Evolutionary conservation across 2,888 invertebrate genomes (phyloP).

Genomic region (Athalia cordata): DNA sequence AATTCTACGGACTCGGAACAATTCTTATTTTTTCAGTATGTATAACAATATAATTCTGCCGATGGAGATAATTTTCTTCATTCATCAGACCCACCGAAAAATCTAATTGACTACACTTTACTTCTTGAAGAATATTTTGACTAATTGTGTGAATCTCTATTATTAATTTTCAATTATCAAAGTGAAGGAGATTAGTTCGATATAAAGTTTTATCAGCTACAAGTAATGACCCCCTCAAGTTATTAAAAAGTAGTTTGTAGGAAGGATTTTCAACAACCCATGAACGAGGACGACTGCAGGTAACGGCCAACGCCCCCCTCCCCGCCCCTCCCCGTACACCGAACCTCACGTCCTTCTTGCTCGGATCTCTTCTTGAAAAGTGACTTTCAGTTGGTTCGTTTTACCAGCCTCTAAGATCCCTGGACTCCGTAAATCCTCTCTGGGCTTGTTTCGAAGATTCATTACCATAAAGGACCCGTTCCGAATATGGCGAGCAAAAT

Average conservation of each 20-base stretch:
- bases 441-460: slow-evolving; percentile 44
- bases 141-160: no score
- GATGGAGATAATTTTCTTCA: slow-evolving; percentile 26
- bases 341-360: neutral
- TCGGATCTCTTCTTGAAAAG: slow-evolving; percentile 10
- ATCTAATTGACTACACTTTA: no score
- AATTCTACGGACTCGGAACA: slow-evolving; percentile 6
- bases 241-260: no score
- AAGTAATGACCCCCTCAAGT: no score
- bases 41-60: slow-evolving; percentile 6
- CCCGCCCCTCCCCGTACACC: neutral
- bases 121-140: no score
- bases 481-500: slow-evolving; percentile 44
- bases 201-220: no score
- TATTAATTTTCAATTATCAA: no score
- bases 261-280: no score
- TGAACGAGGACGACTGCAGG: no score
- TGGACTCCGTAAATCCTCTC: slow-evolving; percentile 37
- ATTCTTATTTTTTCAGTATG: neutral
- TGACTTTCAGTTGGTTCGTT: slow-evolving; percentile 24
- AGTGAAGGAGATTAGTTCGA: no score
- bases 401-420: slow-evolving; percentile 27
- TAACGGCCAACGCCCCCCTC: neutral
- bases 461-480: slow-evolving; percentile 45
- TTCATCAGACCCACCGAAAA: neutral